A percentile compares a stretch with the other conserved stretches of the same genome.
Evolutionary conservation across 2,113 vertebrate species (phyloP).

Genomic region (Lycaon pictus): DNA sequence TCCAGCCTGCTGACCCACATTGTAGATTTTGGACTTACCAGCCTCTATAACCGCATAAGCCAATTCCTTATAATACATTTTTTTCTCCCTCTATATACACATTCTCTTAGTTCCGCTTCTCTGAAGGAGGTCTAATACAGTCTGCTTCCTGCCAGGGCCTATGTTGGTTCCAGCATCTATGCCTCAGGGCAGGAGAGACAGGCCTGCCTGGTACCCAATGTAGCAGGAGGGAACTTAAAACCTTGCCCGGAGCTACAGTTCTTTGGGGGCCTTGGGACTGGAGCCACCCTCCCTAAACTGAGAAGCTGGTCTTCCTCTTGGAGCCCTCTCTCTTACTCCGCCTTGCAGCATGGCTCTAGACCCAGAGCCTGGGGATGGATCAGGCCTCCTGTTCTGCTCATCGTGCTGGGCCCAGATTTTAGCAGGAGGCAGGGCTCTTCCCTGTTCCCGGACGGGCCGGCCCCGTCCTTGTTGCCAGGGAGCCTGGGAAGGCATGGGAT

Average conservation of each 20-base stretch:
- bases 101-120: background rate
- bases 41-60: background rate
- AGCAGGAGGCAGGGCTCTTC: background rate
- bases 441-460: background rate
- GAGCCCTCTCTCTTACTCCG: background rate
- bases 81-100: background rate
- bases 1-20: background rate
- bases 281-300: background rate
- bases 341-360: background rate
- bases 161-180: background rate
- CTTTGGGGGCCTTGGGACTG: background rate
- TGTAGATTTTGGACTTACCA: background rate
- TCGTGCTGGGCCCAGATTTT: background rate
- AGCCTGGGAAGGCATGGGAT: background rate
- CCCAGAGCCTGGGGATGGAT: background rate
- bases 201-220: background rate
- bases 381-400: background rate
- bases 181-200: background rate
- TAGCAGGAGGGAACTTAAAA: background rate
- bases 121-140: background rate
- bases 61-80: background rate
- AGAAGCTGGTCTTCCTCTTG: background rate
- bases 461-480: background rate
- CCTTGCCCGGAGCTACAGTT: background rate
- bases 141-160: slow-evolving; percentile 16